These are phyloP conservation scores for Climacteris rufus DNA, from an alignment of 2,113 vertebrate species.

Conservation along the genomic window DNA sequence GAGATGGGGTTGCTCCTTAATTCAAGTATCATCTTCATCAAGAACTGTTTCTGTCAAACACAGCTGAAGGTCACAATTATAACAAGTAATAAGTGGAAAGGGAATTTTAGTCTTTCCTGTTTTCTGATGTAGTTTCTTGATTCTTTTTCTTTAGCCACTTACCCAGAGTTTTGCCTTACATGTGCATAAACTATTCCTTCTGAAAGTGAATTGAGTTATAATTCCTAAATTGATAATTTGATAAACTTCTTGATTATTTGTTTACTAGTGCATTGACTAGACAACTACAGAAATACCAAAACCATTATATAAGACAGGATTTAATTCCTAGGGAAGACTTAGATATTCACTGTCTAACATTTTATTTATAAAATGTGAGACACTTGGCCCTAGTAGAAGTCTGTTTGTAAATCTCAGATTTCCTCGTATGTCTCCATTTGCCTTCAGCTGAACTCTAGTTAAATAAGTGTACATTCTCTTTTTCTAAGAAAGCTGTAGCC, in stretches of 20 bases:
- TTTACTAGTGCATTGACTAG: neutral
- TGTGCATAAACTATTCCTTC: neutral
- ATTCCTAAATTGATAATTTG: neutral
- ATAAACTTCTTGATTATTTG: neutral
- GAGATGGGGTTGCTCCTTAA: neutral
- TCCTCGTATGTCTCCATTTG: neutral
- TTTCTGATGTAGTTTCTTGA: neutral
- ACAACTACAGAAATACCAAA: neutral
- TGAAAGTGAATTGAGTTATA: neutral
- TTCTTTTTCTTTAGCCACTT: neutral
- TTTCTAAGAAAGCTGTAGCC: neutral
- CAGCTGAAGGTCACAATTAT: neutral
- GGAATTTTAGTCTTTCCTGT: neutral
- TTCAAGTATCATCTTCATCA: neutral
- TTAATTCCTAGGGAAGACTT: neutral
- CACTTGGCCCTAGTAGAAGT: neutral
- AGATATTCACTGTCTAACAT: neutral
- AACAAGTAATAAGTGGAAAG: neutral
- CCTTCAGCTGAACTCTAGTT: neutral
- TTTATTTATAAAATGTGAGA: neutral
- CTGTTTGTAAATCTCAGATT: neutral
- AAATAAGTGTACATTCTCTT: neutral
- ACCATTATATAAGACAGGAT: neutral
- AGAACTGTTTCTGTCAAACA: neutral
- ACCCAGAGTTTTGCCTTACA: neutral